Evolutionary conservation across 2,113 vertebrate species (phyloP), one percentile per base, ranked within the genome.

Genomic region (Myodes glareolus): DNA sequence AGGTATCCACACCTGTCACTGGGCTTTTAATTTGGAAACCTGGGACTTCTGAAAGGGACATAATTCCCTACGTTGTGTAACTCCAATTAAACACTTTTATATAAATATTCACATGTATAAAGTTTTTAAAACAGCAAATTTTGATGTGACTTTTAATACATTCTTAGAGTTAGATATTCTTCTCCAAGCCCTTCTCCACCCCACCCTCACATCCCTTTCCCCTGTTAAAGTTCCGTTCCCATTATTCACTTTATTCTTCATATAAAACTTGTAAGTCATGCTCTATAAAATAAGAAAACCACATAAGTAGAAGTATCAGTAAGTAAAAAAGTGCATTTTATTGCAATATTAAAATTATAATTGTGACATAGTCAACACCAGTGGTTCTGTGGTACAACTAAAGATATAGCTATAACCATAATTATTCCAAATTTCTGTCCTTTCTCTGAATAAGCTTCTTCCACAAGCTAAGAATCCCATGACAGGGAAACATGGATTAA

Each of bases 401-500:
- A 61, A 87, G 23, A 81, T 73, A 85, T 55, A 81, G 23, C 50
- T 85, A 36, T 1, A 39, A 42, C 52, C 5, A 50, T 45, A 47
- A 2, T 63, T 65, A 87, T 61, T 84, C 27, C 68, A 78, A 3
- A 50, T 8, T 2, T 82, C 9, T 81, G 1, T 39, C 33, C 6
- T 31, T 82, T 11, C 1, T 17, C 0, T 39, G 5, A 2, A 19
- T 19, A 76, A 52, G 0, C 2, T 23, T 7, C 14, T 95, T 19
- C 13, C 77, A 82, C 13, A 80, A n/a, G 16, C 19, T 52, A 77
- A 80, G 25, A 81, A 52, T 72, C 75, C 2, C 17, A 36, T 23
- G 1, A 25, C 0, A 16, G 16, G 3, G 14, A 9, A 29, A 8
- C 2, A 33, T 67, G 50, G 31, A 33, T 7, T 11, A 16, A 36